These are phyloP conservation scores for Timema cristinae DNA, from an alignment of 2,888 invertebrate species.

Conservation along the genomic window DNA sequence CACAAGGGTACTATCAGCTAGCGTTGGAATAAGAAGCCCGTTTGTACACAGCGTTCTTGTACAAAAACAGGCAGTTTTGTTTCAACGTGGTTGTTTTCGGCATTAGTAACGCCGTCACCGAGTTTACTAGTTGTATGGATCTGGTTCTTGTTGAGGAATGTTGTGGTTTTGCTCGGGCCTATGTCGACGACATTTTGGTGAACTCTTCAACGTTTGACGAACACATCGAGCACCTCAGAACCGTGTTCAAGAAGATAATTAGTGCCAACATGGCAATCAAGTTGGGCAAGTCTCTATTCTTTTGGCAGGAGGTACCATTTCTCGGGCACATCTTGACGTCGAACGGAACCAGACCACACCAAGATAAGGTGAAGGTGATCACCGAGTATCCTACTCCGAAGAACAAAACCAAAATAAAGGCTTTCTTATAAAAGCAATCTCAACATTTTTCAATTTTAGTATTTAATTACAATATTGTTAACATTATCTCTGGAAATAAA, in stretches of 20 bases:
- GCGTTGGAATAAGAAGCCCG: constrained; percentile 21
- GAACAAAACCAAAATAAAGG: background rate
- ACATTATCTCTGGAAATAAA: too few relatives aligned
- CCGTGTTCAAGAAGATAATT: background rate
- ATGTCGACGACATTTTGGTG: constrained; percentile 8
- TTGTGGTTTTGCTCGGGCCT: too few relatives aligned
- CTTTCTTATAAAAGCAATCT: too few relatives aligned
- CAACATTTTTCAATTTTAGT: too few relatives aligned
- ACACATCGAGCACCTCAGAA: background rate
- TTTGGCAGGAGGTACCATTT: background rate
- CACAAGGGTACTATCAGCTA: constrained; percentile 33
- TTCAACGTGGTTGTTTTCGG: constrained; percentile 30
- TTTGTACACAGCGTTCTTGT: constrained; percentile 31
- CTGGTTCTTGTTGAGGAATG: background rate
- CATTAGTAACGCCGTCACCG: constrained; percentile 7
- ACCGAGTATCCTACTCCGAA: background rate
- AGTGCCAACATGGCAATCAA: constrained; percentile 1
- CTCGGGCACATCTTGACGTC: constrained; percentile 14
- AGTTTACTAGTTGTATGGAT: constrained; percentile 4
- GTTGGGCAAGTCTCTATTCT: constrained; percentile 14
- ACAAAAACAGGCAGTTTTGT: constrained; percentile 23
- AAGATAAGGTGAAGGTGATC: background rate
- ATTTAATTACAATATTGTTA: too few relatives aligned
- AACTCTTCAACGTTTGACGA: constrained; percentile 6
- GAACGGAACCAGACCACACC: background rate